These are phyloP conservation scores for Diadegma fenestrale DNA, from an alignment of 2,888 invertebrate genomes.

Conservation along the genomic window DNA sequence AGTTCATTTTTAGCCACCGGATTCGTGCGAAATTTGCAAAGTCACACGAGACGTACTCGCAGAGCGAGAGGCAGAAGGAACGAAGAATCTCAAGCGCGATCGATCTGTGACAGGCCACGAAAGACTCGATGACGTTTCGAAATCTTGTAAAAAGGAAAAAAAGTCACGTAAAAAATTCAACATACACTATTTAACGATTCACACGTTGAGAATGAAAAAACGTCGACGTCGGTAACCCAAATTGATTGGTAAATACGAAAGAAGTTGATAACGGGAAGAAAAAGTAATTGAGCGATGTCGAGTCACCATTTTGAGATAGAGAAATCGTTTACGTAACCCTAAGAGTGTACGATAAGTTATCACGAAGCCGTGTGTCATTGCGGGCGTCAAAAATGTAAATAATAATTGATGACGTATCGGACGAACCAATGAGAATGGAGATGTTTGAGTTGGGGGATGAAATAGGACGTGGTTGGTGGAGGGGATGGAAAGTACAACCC, in stretches of 20 bases:
- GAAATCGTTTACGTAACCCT: slow-evolving; percentile 27
- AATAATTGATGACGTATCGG: not conserved
- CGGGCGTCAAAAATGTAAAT: slow-evolving; percentile 18
- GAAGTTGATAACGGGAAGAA: not conserved
- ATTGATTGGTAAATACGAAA: slow-evolving; percentile 62
- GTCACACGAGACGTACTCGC: not conserved
- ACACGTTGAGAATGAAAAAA: not conserved
- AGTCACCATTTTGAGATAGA: slow-evolving; percentile 35
- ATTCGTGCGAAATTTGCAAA: not conserved
- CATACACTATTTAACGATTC: not conserved
- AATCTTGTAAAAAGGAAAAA: not conserved
- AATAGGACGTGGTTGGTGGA: slow-evolving; percentile 22
- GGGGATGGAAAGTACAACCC: slow-evolving; percentile 66
- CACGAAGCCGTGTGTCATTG: not conserved
- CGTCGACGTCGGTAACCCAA: slow-evolving; percentile 63
- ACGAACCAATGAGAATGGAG: not conserved
- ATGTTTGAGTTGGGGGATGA: slow-evolving; percentile 1
- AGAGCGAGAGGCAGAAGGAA: not conserved
- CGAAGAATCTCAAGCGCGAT: not conserved
- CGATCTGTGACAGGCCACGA: not conserved
- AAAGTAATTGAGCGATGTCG: slow-evolving; percentile 61
- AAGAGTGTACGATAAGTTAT: slow-evolving; percentile 2
- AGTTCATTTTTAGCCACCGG: not conserved
- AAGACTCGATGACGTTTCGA: not conserved
- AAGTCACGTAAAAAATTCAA: not conserved